Evolutionary conservation across 2,797 vertebrate genomes (phyloP).

Genomic region (Florisuga fusca): DNA sequence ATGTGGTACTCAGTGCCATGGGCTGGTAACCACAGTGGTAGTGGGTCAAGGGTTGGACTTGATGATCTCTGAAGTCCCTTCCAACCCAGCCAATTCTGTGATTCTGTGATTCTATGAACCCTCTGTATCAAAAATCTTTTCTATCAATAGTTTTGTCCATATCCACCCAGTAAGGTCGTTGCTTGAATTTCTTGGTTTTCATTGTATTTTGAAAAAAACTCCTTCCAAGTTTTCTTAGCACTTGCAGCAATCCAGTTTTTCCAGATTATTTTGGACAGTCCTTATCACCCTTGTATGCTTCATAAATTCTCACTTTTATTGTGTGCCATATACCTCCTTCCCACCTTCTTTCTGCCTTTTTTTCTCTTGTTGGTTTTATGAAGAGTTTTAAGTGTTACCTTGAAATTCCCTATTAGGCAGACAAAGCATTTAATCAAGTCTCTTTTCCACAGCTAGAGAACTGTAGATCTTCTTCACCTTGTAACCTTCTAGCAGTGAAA

Average conservation of each 20-base stretch:
- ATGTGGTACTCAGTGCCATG: too few species aligned
- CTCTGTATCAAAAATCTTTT: background rate
- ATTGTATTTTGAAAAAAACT: background rate
- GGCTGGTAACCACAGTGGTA: too few species aligned
- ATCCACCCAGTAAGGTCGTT: background rate
- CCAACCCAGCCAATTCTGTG: too few species aligned
- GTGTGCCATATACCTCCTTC: background rate
- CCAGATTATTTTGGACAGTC: slow-evolving; percentile 15
- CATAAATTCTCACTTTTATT: slow-evolving; percentile 29
- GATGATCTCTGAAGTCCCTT: too few species aligned
- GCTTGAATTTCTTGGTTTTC: background rate
- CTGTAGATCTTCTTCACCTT: background rate
- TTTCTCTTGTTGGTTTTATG: background rate
- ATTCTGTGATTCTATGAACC: too few species aligned
- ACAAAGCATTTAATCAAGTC: background rate
- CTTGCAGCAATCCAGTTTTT: slow-evolving; percentile 34
- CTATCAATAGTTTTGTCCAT: background rate
- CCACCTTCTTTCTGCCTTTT: background rate
- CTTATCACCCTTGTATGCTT: slow-evolving; percentile 21
- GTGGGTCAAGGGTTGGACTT: too few species aligned
- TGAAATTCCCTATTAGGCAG: background rate
- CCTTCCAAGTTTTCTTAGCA: background rate
- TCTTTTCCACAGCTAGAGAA: background rate
- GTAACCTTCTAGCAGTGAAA: background rate
- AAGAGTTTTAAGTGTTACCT: background rate